Percentiles rank a stretch among this genome's conserved stretches.
These are phyloP conservation scores for Gymnobelideus leadbeateri DNA, from an alignment of 2,113 vertebrate species.

Conservation along the genomic window DNA sequence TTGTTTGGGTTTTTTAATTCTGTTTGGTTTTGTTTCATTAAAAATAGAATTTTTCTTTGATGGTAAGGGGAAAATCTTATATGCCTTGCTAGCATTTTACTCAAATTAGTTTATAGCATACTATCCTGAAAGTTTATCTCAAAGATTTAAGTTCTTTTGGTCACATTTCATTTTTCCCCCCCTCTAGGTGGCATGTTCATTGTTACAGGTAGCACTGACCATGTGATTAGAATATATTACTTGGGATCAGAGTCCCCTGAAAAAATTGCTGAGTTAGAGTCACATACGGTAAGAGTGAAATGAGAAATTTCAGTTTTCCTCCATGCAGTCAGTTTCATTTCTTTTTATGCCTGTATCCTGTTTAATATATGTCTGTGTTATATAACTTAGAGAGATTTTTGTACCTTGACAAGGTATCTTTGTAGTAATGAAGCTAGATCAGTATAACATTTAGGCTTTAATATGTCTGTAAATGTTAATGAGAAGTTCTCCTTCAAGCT, in stretches of 20 bases:
- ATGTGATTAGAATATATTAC: conserved; percentile 97
- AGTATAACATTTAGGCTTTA: conserved; percentile 52
- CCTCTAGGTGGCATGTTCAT: conserved; percentile 97
- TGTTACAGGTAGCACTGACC: conserved; percentile 96
- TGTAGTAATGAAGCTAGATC: conserved; percentile 37
- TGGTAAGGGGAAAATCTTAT: conserved; percentile 36
- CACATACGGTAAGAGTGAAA: conserved; percentile 90
- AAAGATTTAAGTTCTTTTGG: conserved; percentile 9
- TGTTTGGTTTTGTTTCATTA: conserved; percentile 44
- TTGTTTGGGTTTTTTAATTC: conserved; percentile 31
- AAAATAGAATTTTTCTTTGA: conserved; percentile 29
- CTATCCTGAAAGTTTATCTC: conserved; percentile 47
- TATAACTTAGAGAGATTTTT: neutral
- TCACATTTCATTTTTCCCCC: conserved; percentile 68
- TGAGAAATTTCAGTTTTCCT: conserved; percentile 46
- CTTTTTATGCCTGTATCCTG: conserved; percentile 34
- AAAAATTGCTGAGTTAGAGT: conserved; percentile 96
- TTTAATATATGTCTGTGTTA: conserved; percentile 25
- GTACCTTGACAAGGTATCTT: conserved; percentile 14
- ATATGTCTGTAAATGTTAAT: conserved; percentile 29
- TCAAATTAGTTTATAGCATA: conserved; percentile 30
- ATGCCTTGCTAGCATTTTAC: conserved; percentile 28
- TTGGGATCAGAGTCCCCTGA: conserved; percentile 93
- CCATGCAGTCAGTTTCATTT: conserved; percentile 32
- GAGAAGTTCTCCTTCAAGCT: conserved; percentile 28